These are phyloP conservation scores for Nothoprocta perdicaria DNA, from an alignment of 2,113 vertebrate species.

Conservation along the genomic window DNA sequence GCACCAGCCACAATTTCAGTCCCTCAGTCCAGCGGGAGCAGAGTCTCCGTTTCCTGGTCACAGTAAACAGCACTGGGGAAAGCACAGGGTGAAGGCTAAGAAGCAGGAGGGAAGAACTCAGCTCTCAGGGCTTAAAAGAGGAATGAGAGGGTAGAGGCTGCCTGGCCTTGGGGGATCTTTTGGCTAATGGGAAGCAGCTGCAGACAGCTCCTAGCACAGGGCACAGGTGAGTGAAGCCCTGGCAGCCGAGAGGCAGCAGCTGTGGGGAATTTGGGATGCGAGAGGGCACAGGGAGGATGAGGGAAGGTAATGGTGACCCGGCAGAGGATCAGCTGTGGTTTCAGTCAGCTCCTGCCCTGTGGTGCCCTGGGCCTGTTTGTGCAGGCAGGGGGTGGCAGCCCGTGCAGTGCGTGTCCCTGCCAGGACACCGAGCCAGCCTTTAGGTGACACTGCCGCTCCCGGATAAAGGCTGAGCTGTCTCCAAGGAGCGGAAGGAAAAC, in stretches of 20 bases:
- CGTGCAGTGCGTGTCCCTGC: accelerated
- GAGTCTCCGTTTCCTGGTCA: background rate
- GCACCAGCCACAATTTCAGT: background rate
- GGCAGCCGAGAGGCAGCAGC: background rate
- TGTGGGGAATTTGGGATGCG: background rate
- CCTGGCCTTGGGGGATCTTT: background rate
- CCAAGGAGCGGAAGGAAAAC: accelerated
- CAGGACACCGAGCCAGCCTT: accelerated
- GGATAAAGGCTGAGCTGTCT: background rate
- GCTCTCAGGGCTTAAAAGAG: background rate
- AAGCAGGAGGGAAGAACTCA: accelerated
- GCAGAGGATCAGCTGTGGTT: background rate
- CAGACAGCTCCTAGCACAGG: background rate
- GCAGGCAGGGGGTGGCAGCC: background rate
- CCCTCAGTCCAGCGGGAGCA: background rate
- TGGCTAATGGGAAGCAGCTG: background rate
- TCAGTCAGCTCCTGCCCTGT: background rate
- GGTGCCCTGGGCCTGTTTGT: background rate
- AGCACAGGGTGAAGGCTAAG: background rate
- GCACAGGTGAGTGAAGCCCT: background rate
- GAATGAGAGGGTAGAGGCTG: background rate
- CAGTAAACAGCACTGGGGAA: accelerated
- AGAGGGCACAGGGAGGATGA: background rate
- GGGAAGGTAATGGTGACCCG: background rate
- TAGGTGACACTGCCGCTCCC: accelerated